Conservation (phyloP, 2,113 vertebrate species). For the Dipodomys spectabilis region DNA sequence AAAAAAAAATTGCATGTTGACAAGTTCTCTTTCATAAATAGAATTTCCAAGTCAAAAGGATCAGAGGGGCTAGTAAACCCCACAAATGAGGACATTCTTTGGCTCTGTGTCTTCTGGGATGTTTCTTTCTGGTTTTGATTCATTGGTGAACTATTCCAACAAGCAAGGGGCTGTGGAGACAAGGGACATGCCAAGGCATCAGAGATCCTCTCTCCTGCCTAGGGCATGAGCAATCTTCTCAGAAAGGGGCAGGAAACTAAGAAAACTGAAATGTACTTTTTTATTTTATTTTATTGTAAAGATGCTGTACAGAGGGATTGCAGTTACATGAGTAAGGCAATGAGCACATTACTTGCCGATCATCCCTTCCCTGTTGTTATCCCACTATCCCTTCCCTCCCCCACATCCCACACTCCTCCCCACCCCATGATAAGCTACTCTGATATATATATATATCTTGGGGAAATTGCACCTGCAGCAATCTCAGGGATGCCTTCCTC, state of each 20-base stretch:
- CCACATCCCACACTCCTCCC: too few relatives aligned
- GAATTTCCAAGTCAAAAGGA: neutral
- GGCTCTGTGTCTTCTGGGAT: too few relatives aligned
- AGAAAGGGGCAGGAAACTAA: neutral
- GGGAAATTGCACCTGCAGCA: neutral
- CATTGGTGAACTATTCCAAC: neutral
- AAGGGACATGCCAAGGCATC: fast-evolving
- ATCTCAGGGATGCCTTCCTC: neutral
- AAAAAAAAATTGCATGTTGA: neutral
- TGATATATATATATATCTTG: neutral
- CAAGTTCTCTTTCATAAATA: neutral
- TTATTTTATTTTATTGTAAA: too few relatives aligned
- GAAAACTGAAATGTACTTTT: neutral
- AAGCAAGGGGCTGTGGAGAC: neutral
- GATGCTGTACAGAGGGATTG: too few relatives aligned
- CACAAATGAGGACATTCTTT: neutral
- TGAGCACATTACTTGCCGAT: too few relatives aligned
- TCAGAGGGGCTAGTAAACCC: neutral
- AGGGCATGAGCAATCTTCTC: neutral
- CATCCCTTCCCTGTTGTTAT: too few relatives aligned
- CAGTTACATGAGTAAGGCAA: too few relatives aligned
- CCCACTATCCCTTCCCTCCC: too few relatives aligned
- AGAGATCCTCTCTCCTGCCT: neutral
- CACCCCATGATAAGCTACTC: neutral
- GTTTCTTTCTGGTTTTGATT: neutral